Base-by-base conservation (phyloP, 2,797 vertebrate species). In the Bovichtus variegatus region DNA sequence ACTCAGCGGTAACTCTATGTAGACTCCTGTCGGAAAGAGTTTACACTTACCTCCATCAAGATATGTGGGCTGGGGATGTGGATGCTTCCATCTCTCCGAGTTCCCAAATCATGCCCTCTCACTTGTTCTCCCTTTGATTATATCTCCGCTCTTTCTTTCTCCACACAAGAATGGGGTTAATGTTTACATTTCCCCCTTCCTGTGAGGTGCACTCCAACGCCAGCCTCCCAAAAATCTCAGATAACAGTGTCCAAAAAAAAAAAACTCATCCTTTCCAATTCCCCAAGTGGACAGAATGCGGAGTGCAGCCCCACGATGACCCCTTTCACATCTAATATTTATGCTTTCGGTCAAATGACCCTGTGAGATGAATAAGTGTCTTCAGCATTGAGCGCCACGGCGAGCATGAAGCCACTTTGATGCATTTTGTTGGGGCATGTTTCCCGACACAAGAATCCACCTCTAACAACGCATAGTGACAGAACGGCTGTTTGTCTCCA, bases 321-420 rank as follows among this genome's bases (percentile, higher is more conserved):
- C 73, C 29, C 53, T 57, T 47, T 69, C 49, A 50, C 50, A 62
- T 71, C 12, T 49, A 76, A 64, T 68, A 67, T 58, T 66, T 38
- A 78, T 29, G 23, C 40, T 67, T 71, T 69, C 72, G 57, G 57
- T 74, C 57, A 62, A 71, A 71, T 34, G 69, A 81, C 47, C 21
- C 38, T 53, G 23, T 0, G 36, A 72, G 59, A 74, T 57, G 5
- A 80, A 65, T 34, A 55, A 43, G n/a, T 61, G 27, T 81, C 69
- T 73, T 44, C 59, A 59, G n/a, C n/a, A 4, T 1, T 44, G 69
- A 80, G 61, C 40, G 0, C n/a, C 11, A 44, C 21, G 0, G 51
- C 27, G 16, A 44, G 61, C 68, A 40, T 27, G 2, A 64, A 59
- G 34, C 31, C 19, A 60, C 62, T 65, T 68, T 11, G 49, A 44